Conservation (phyloP, 2,113 vertebrate genomes). For the Leucosticte australis region DNA sequence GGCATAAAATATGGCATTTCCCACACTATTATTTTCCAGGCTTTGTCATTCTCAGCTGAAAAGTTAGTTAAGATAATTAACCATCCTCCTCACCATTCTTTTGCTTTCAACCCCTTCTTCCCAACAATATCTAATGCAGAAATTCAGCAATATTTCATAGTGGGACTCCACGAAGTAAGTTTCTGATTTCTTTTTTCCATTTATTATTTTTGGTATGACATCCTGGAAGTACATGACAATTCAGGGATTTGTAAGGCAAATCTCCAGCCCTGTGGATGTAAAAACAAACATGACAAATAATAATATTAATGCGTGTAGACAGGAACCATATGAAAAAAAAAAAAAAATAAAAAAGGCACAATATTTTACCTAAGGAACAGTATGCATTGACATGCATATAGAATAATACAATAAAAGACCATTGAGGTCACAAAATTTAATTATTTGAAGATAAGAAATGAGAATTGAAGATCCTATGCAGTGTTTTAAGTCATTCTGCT, state of each 20-base stretch:
- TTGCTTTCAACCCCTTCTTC: not conserved
- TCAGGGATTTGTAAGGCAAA: not conserved
- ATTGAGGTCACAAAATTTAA: not conserved
- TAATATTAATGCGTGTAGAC: not conserved
- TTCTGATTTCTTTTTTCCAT: not conserved
- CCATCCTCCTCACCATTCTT: not conserved
- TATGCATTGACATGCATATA: not conserved
- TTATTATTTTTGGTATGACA: not conserved
- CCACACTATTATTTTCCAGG: not conserved
- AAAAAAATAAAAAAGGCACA: not conserved
- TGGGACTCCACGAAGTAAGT: not conserved
- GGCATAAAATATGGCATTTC: not conserved
- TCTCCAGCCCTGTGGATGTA: not conserved
- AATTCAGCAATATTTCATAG: not conserved
- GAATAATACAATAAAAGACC: not conserved
- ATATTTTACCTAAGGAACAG: not conserved
- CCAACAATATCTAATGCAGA: not conserved
- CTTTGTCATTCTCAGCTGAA: not conserved
- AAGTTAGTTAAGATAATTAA: not conserved
- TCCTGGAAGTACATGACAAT: not conserved
- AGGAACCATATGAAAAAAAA: not conserved
- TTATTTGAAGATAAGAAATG: not conserved
- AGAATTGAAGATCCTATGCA: not conserved
- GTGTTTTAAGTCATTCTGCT: not conserved
- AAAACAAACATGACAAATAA: not conserved